Evolutionary conservation across 2,888 invertebrate genomes (phyloP).

Genomic region (Drosophila putrida): DNA sequence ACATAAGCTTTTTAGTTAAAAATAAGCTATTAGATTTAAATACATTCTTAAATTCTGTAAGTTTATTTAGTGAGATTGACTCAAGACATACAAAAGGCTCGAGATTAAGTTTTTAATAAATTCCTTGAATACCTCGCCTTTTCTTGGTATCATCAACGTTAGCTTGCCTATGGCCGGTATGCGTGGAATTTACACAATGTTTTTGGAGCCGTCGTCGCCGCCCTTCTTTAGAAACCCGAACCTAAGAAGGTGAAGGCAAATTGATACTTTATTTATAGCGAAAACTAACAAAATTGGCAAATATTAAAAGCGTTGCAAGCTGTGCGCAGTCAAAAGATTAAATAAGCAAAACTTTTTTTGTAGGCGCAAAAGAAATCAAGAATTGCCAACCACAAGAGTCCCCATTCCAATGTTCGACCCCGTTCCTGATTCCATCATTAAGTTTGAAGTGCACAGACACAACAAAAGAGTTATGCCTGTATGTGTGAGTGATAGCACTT

Average conservation of each 20-base stretch:
- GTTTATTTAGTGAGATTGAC: slow-evolving; percentile 17
- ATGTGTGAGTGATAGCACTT: slow-evolving; percentile 33
- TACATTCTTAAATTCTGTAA: slow-evolving; percentile 20
- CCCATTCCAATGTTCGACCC: neutral
- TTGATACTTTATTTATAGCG: slow-evolving; percentile 72
- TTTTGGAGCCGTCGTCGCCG: slow-evolving; percentile 15
- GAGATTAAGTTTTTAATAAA: slow-evolving; percentile 54
- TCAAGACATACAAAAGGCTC: slow-evolving; percentile 1
- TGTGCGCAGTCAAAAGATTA: slow-evolving; percentile 58
- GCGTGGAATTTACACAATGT: slow-evolving; percentile 59
- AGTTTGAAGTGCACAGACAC: slow-evolving; percentile 44
- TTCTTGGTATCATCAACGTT: slow-evolving; percentile 43
- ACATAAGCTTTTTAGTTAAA: neutral
- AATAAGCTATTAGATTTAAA: slow-evolving; percentile 20
- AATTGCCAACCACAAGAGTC: slow-evolving; percentile 31
- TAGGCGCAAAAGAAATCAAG: slow-evolving; percentile 48
- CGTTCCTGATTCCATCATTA: slow-evolving; percentile 11
- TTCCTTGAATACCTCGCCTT: slow-evolving; percentile 40
- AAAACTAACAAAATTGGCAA: slow-evolving; percentile 62
- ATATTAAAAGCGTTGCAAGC: slow-evolving; percentile 49
- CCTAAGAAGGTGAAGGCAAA: slow-evolving; percentile 42
- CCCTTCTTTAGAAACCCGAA: slow-evolving; percentile 69
- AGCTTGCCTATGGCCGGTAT: slow-evolving; percentile 40
- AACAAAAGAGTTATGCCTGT: slow-evolving; percentile 27
- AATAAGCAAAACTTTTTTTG: slow-evolving; percentile 48